Evolutionary conservation across 2,113 vertebrate species (phyloP).

Genomic region (Tor tambroides): DNA sequence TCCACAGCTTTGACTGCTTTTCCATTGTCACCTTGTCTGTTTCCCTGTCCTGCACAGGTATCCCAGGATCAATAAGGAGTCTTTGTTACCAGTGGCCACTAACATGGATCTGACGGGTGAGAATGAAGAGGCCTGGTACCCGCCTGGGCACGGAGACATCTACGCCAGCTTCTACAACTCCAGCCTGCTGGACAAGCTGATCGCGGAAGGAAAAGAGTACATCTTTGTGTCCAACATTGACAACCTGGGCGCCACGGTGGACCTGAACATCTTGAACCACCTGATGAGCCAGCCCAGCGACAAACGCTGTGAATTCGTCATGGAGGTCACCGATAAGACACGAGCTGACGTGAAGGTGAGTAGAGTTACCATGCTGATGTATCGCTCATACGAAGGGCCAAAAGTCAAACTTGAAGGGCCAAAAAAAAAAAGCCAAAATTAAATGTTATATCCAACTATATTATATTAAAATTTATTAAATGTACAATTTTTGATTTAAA

Average conservation of each 20-base stretch:
- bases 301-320: constrained; percentile 93
- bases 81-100: constrained; percentile 90
- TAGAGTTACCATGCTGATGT: background rate
- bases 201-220: constrained; percentile 92
- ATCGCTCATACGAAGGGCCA: no score
- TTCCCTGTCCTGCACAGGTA: constrained; percentile 76
- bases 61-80: constrained; percentile 95
- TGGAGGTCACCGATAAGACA: constrained; percentile 99
- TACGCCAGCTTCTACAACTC: constrained; percentile 94
- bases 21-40: background rate
- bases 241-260: constrained; percentile 97
- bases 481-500: no score
- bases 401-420: no score
- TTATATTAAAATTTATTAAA: no score
- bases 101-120: constrained; percentile 83
- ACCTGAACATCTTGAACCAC: constrained; percentile 95
- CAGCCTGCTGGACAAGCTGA: constrained; percentile 87
- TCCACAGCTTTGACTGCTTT: background rate
- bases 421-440: no score
- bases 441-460: no score
- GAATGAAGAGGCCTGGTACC: constrained; percentile 92
- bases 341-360: constrained; percentile 94
- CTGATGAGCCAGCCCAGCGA: constrained; percentile 90
- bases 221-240: constrained; percentile 99
- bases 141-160: constrained; percentile 94